Evolutionary conservation across 2,113 vertebrate species (phyloP).

Genomic region (Copsychus sechellarum): DNA sequence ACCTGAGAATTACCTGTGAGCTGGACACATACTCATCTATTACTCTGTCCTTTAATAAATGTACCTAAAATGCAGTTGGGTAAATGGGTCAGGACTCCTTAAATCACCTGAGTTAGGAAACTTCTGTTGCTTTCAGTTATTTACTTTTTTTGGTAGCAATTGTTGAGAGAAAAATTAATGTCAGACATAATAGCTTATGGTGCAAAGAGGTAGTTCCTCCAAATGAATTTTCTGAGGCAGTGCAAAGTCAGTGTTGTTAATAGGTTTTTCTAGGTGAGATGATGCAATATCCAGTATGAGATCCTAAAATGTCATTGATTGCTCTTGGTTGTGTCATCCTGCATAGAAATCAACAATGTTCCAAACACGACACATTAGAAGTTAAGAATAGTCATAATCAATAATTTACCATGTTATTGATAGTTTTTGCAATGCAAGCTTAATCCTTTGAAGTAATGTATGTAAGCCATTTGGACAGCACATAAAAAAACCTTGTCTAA

Average conservation of each 20-base stretch:
- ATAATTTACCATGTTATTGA: not conserved
- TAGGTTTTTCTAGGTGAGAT: not conserved
- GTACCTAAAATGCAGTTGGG: not conserved
- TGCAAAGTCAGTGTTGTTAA: not conserved
- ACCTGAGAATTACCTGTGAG: not conserved
- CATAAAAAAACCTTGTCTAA: not conserved
- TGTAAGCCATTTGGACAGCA: not conserved
- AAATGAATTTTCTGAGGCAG: not conserved
- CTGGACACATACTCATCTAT: not conserved
- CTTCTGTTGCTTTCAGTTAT: not conserved
- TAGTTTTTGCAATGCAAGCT: not conserved
- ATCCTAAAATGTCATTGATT: rapidly evolving
- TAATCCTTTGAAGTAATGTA: not conserved
- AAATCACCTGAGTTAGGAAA: not conserved
- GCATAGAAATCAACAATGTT: not conserved
- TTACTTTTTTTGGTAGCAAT: not conserved
- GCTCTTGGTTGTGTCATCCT: not conserved
- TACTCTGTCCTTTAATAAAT: not conserved
- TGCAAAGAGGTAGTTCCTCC: not conserved
- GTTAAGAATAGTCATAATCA: slow-evolving; percentile 1
- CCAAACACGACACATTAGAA: not conserved
- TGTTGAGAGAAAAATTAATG: not conserved
- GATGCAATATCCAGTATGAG: not conserved
- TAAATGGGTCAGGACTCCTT: not conserved
- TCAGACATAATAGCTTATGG: not conserved